Evolutionary conservation across 2,888 invertebrate genomes (phyloP).

Genomic region (Eupithecia subfuscata): DNA sequence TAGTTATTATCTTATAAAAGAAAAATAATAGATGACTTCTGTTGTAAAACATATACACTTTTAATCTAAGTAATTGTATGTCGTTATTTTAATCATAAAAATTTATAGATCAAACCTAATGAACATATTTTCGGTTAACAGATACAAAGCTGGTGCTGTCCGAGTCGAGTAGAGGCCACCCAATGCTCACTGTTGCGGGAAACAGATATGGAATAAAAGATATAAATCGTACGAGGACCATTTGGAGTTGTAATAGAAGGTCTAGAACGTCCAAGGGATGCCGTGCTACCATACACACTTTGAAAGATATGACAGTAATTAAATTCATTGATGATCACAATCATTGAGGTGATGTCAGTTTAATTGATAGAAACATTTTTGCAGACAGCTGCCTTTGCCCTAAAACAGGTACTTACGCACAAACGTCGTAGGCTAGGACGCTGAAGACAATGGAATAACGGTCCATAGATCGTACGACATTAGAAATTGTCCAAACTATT

Average conservation of each 20-base stretch:
- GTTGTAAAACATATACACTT: no score
- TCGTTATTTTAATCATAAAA: not conserved
- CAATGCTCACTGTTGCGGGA: not conserved
- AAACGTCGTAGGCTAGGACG: not conserved
- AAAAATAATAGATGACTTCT: not conserved
- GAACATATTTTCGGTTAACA: not conserved
- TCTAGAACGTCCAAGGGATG: not conserved
- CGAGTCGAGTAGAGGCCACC: not conserved
- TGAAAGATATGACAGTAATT: not conserved
- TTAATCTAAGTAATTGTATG: no score
- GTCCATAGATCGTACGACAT: not conserved
- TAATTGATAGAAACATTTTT: not conserved
- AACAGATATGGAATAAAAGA: not conserved
- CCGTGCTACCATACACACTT: not conserved
- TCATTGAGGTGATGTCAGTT: not conserved
- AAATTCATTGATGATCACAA: not conserved
- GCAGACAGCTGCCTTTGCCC: not conserved
- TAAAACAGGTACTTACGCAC: not conserved
- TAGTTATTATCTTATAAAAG: not conserved
- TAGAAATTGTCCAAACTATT: no score
- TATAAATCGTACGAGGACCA: not conserved
- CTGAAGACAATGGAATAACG: not conserved
- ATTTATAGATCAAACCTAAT: not conserved
- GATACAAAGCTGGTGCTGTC: not conserved
- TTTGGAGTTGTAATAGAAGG: not conserved